Conservation (phyloP, 2,888 invertebrate genomes). For the Vanessa cardui region DNA sequence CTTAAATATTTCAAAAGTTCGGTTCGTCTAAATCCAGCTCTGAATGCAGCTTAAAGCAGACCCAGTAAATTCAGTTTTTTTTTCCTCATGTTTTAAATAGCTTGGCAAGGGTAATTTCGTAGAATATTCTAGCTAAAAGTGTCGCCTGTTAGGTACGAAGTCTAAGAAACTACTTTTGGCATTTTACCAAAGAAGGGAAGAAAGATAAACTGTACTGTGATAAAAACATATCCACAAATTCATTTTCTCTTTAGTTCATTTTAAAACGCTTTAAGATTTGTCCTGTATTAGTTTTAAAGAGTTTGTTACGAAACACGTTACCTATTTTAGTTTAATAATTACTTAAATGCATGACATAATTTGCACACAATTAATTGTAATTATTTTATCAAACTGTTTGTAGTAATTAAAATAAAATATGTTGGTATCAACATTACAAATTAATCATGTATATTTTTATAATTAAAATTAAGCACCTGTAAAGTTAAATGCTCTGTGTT, state of each 20-base stretch:
- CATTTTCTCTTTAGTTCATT: conserved; percentile 35
- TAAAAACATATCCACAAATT: conserved; percentile 41
- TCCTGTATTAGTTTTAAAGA: conserved; percentile 16
- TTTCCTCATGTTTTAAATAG: conserved; percentile 36
- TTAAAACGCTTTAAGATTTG: conserved; percentile 19
- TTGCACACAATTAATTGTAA: too few species aligned
- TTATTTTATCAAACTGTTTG: too few species aligned
- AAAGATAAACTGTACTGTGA: conserved; percentile 40
- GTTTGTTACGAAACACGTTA: conserved; percentile 6
- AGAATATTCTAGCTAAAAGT: conserved; percentile 41
- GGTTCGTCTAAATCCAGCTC: conserved; percentile 25
- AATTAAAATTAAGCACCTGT: too few species aligned
- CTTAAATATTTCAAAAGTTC: conserved; percentile 35
- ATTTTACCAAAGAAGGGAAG: conserved; percentile 36
- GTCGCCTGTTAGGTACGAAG: conserved; percentile 41
- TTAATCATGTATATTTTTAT: too few species aligned
- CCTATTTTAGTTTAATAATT: not conserved
- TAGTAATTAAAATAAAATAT: too few species aligned
- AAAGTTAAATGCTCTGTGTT: not conserved
- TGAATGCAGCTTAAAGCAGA: conserved; percentile 31
- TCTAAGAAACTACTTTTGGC: conserved; percentile 41
- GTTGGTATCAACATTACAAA: too few species aligned
- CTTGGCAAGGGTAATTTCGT: conserved; percentile 42
- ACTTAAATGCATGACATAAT: too few species aligned
- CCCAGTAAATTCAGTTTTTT: conserved; percentile 35